phyloP scores from a whole-genome alignment of 2,888 invertebrate species.

The Neoascia interrupta region DNA sequence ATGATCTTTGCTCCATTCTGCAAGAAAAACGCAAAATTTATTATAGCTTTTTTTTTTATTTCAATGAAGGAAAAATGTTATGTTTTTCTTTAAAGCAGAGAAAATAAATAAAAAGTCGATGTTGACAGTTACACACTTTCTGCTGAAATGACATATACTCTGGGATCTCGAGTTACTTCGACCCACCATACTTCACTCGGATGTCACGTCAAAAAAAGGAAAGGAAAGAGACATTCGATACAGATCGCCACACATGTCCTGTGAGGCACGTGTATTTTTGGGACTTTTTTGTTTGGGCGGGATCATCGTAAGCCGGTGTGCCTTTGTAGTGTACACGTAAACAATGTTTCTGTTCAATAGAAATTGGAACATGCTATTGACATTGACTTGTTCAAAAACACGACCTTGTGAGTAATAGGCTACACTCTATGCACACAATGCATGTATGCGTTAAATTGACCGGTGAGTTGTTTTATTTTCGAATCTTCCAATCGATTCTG shows the following conservation, averaged over 20 bases:
- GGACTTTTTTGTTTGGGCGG: conserved; percentile 7
- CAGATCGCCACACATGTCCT: conserved; percentile 9
- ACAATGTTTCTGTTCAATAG: conserved; percentile 10
- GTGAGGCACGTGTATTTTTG: conserved; percentile 30
- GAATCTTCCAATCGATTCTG: conserved; percentile 30
- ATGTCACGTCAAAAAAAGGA: not conserved
- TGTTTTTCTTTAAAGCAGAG: not conserved
- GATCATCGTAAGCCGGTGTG: conserved; percentile 11
- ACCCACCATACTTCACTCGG: conserved; percentile 1
- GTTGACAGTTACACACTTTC: conserved; percentile 28
- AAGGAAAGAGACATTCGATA: conserved; percentile 15
- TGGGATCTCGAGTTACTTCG: conserved; percentile 12
- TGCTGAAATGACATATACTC: conserved; percentile 35
- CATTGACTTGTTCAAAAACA: not conserved
- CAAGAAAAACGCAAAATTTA: conserved; percentile 22
- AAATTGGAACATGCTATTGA: conserved; percentile 8
- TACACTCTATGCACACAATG: conserved; percentile 1
- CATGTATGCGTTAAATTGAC: conserved; percentile 18
- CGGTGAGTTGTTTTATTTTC: conserved; percentile 10
- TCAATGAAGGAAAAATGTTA: not conserved
- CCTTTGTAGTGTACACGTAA: conserved; percentile 50
- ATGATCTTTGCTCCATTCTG: conserved; percentile 46
- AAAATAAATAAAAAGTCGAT: conserved; percentile 8
- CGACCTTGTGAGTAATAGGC: too few species aligned
- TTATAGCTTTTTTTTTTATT: not conserved